Evolutionary conservation across 1,140 invertebrate species (phyloP), one percentile per base, ranked within the genome.

Genomic region (Dreissena polymorpha): DNA sequence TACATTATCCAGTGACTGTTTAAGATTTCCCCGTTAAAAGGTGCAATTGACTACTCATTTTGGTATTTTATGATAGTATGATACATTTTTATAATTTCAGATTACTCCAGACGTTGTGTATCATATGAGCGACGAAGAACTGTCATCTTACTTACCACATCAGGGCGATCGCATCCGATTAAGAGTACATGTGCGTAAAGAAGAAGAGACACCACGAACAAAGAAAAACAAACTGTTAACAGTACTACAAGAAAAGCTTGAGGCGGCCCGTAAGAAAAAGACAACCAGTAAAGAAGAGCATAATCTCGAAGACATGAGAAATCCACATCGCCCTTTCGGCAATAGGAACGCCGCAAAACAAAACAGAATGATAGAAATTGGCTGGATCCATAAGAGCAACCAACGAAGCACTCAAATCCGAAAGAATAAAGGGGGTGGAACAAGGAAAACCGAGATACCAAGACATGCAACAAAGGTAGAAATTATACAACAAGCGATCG

Each of bases 121-220:
- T 39, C 39, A 57, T 12, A 86, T 86, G 85, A 63, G 29, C 16
- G 81, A 86, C 60, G 81, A 71, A 14, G 75, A 86, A 18, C 39
- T 86, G 8, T 73, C 68, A 16, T 74, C 50, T 53, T 84, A 86
- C 50, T n/a, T 84, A 63, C 74, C 74, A 0, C 27, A 18, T 14
- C 85, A 86, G 74, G 85, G 85, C 13, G 76, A 86, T 69, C 21
- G 85, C 23, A 16, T 83, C n/a, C 68, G 74, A 70, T 18, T 85
- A 60, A 80, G 77, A 71, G 18, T 23, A 10, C 29, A 49, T 27
- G 29, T 83, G 14, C 39, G 72, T 7, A 60, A 83, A n/a, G 8
- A 67, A 69, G 27, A 39, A 25, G 23, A 23, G 18, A 39, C 39
- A 39, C 55, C 39, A 64, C n/a, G 55, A 14, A 39, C 27, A 21